Percentiles rank a stretch among this genome's conserved stretches.
Conservation (phyloP, 2,797 vertebrate genomes). For the Apogon talboti region DNA sequence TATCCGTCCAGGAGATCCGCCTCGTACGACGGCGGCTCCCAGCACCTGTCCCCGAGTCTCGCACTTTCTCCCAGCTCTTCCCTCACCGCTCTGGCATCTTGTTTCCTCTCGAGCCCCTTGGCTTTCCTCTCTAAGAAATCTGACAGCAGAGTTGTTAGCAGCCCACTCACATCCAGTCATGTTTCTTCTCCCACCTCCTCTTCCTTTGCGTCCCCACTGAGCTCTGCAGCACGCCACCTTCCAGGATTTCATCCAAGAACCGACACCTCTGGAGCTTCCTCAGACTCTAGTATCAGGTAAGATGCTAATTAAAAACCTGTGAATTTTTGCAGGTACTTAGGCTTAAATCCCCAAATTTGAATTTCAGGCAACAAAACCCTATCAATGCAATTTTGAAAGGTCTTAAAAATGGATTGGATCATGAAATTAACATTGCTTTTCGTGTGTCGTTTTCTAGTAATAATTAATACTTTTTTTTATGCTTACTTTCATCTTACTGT, state of each 20-base stretch:
- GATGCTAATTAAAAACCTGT: background rate
- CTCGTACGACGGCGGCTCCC: constrained; percentile 43
- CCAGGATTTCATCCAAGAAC: constrained; percentile 50
- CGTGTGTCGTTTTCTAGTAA: too few species aligned
- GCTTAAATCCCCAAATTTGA: too few species aligned
- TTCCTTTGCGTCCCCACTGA: constrained; percentile 29
- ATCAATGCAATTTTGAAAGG: too few species aligned
- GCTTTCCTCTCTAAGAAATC: constrained; percentile 82
- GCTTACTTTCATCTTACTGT: too few species aligned
- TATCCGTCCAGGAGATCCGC: constrained; percentile 81
- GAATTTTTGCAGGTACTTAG: too few species aligned
- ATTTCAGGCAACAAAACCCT: too few species aligned
- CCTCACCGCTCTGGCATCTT: constrained; percentile 76
- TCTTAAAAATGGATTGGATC: too few species aligned
- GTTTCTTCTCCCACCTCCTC: constrained; percentile 40
- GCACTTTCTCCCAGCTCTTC: constrained; percentile 70
- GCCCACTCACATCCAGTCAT: constrained; percentile 23
- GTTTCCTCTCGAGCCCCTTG: constrained; percentile 84
- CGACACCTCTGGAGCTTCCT: constrained; percentile 43
- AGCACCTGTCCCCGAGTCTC: constrained; percentile 46
- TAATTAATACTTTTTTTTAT: too few species aligned
- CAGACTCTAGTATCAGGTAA: constrained; percentile 77
- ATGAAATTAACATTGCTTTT: too few species aligned
- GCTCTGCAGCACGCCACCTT: constrained; percentile 51
- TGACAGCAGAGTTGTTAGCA: constrained; percentile 37